A percentile compares a stretch with the other conserved stretches of the same genome.
These are phyloP conservation scores for Eretmocerus hayati DNA, from an alignment of 2,888 invertebrate species.

Conservation along the genomic window DNA sequence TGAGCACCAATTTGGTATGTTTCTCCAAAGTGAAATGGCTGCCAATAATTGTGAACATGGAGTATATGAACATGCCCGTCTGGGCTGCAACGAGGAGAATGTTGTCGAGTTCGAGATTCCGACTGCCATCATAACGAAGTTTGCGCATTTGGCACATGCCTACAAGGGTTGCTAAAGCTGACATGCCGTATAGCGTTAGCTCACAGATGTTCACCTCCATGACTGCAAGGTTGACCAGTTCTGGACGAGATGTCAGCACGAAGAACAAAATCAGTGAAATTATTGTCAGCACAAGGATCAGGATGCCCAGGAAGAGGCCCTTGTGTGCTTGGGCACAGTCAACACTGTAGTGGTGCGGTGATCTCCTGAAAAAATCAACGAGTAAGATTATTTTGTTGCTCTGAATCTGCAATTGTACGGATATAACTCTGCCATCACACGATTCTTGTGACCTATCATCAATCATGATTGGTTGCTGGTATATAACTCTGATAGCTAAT, in stretches of 20 bases:
- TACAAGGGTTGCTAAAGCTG: slow-evolving; percentile 76
- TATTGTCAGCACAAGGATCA: slow-evolving; percentile 81
- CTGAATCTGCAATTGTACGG: no score
- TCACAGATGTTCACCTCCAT: slow-evolving; percentile 88
- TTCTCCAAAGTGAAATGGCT: slow-evolving; percentile 80
- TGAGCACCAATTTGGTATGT: slow-evolving; percentile 72
- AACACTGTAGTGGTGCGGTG: slow-evolving; percentile 85
- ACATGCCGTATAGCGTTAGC: slow-evolving; percentile 75
- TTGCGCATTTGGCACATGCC: slow-evolving; percentile 85
- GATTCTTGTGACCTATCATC: no score
- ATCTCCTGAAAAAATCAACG: slow-evolving; percentile 71
- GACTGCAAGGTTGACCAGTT: slow-evolving; percentile 74
- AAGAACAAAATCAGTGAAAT: slow-evolving; percentile 88
- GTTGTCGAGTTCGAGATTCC: slow-evolving; percentile 81
- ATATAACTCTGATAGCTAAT: no score
- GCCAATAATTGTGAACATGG: slow-evolving; percentile 88
- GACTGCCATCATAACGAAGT: slow-evolving; percentile 73
- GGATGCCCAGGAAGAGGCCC: slow-evolving; percentile 83
- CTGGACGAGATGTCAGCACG: slow-evolving; percentile 74
- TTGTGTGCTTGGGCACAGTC: slow-evolving; percentile 92
- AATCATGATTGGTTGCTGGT: no score
- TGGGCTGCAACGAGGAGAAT: slow-evolving; percentile 88
- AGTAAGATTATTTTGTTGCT: no score
- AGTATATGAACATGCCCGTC: slow-evolving; percentile 89
- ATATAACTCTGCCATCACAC: no score